Base-by-base conservation (phyloP, 2,888 invertebrate genomes). In the Cheilosia urbana region DNA sequence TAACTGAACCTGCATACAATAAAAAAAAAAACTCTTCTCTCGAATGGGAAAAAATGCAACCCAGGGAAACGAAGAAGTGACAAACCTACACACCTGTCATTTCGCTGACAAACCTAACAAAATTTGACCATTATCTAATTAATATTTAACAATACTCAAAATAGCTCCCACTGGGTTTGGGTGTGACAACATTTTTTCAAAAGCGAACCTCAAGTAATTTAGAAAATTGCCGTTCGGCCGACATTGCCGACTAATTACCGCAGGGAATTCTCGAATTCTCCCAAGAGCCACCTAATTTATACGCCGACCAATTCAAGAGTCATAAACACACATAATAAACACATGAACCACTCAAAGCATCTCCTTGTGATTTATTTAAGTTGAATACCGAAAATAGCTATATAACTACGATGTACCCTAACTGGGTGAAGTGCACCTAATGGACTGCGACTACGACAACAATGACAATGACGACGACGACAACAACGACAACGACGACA, bases 351-450 rank as follows among this genome's bases (percentile, higher is more conserved):
- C 24, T 45, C 58, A 53, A 42, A 55, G 57, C 42, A 34, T 55
- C 57, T 42, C 45, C 55, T 53, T 24, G 63, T 65, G 79, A 75
- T 78, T 78, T 78, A 73, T 68, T 73, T 69, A 53, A 63, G 73
- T 42, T 49, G 30, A 72, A 49, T 57, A 63, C 69, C 19, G 45
- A 76, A 58, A 66, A 60, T 17, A 55, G n/a, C 27, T 19, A 42
- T 13, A 13, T 37, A n/a, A n/a, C n/a, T n/a, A 37, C 37, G 27
- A 27, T 27, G 27, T 27, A 27, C 24, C 27, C 40, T 55, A 55
- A 72, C 40, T 63, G 63, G 66, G 42, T 68, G 62, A 68, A 83
- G 51, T 73, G 63, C 81, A 81, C 37, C 76, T 71, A 81, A 71
- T 65, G 63, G 63, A 53, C 62, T 80, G 63, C 75, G 68, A 73